Conservation (phyloP, 2,797 vertebrate species). For the Rhadinocentrus ornatus region DNA sequence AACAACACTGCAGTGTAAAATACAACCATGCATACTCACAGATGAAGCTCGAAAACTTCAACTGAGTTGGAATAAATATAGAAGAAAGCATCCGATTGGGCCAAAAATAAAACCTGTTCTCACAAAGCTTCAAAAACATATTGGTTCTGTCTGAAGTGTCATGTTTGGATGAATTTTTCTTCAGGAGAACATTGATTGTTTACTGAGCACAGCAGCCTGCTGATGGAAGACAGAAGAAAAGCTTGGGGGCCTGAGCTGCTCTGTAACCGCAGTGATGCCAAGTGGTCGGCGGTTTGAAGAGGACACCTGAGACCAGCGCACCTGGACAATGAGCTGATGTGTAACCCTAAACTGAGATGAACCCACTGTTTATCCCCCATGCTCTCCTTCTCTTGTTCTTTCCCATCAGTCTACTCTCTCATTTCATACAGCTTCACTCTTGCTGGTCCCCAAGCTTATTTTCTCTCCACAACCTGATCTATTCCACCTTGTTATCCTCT, state of each 20-base stretch:
- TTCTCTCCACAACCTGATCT: slow-evolving; percentile 42
- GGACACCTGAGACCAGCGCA: slow-evolving; percentile 84
- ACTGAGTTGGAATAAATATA: slow-evolving; percentile 54
- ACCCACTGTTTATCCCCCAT: slow-evolving; percentile 71
- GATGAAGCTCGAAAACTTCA: slow-evolving; percentile 5
- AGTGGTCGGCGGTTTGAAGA: slow-evolving; percentile 82
- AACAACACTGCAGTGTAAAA: slow-evolving; percentile 43
- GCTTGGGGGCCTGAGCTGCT: slow-evolving; percentile 77
- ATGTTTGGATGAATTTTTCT: slow-evolving; percentile 42
- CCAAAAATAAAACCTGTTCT: slow-evolving; percentile 57
- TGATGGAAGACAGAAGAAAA: slow-evolving; percentile 63
- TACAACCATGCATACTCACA: slow-evolving; percentile 8
- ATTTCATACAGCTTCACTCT: slow-evolving; percentile 37
- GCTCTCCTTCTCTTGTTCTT: slow-evolving; percentile 69
- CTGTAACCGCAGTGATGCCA: slow-evolving; percentile 76
- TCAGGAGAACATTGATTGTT: slow-evolving; percentile 49
- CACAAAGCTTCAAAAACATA: slow-evolving; percentile 35
- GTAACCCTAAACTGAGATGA: slow-evolving; percentile 83
- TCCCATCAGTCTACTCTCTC: slow-evolving; percentile 62
- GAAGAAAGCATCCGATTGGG: slow-evolving; percentile 41
- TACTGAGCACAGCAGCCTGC: slow-evolving; percentile 37
- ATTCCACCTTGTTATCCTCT: slow-evolving; percentile 28
- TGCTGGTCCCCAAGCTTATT: slow-evolving; percentile 38
- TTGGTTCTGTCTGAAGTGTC: slow-evolving; percentile 20
- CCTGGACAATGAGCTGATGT: slow-evolving; percentile 85